Base-by-base conservation (phyloP, 2,888 invertebrate species). In the Scaptomyza flava region DNA sequence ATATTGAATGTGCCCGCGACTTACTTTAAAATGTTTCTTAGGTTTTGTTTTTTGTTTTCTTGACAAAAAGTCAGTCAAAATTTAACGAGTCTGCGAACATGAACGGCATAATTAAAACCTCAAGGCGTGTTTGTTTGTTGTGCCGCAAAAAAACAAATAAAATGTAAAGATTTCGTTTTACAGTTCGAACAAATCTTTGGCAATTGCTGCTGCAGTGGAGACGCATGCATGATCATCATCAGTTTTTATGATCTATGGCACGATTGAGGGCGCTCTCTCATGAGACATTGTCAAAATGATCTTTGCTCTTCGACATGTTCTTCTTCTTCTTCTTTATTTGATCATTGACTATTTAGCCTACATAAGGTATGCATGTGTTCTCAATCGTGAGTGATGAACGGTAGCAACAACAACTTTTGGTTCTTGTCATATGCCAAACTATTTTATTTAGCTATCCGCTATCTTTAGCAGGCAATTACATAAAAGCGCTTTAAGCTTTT, bases 381-480 rank as follows among this genome's bases (percentile, higher is more conserved):
- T 50, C 33, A 20, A 50, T 20, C 9, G 1, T 33, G 38, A 38
- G 8, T 41, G 72, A 63, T 72, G 68, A 54, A 52, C 65, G 50
- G 53, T 64, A 61, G 57, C 42, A 51, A 38, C 23, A 31, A 41
- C 34, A 58, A 46, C 17, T 17, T 17, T 17, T 17, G 17, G 1
- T 17, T 17, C 1, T 17, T 17, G 17, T 17, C 17, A 17, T 17
- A 23, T n/a, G 17, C 27, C 9, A 14, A 27, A 51, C 41, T 66
- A 66, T 59, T 56, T 45, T 66, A 66, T 59, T 56, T 45, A 30
- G 61, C 54, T 72, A 76, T 58, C 67, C 67, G 66, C 67, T 71
- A 79, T 81, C 84, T 79, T 79, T 77, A 72, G 77, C 77, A 53
- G 67, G 78, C 82, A 82, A 82, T 82, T 82, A 82, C 82, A 82